phyloP scores from a whole-genome alignment of 2,797 vertebrate species.

The Eulemur rubriventer region DNA sequence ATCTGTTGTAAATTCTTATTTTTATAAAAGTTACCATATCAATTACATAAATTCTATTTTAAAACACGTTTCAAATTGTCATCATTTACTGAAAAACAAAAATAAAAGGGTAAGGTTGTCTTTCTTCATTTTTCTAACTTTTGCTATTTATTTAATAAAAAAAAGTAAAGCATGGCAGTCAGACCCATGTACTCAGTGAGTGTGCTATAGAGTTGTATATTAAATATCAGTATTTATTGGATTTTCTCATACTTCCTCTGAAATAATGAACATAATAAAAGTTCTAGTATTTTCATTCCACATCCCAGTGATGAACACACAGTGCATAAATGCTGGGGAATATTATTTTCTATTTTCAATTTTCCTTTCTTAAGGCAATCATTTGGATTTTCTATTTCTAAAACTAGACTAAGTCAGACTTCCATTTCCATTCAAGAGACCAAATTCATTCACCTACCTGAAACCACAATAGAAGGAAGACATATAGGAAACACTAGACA shows the following conservation, averaged over 20 bases:
- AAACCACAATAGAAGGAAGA: neutral
- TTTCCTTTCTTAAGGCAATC: neutral
- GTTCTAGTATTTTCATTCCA: neutral
- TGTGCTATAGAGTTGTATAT: neutral
- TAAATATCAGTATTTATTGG: neutral
- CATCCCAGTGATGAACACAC: neutral
- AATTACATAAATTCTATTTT: neutral
- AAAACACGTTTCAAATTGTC: neutral
- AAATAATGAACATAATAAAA: neutral
- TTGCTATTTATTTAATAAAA: neutral
- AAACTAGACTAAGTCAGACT: neutral
- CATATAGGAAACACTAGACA: neutral
- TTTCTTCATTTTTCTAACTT: neutral
- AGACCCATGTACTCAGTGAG: neutral
- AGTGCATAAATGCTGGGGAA: neutral
- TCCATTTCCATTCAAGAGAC: neutral
- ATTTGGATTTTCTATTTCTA: conserved; percentile 7
- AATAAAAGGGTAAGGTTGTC: neutral
- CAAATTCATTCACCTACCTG: neutral
- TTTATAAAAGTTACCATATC: neutral
- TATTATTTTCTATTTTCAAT: neutral
- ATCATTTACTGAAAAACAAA: neutral
- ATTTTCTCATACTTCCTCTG: neutral
- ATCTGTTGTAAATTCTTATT: neutral
- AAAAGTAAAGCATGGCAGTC: neutral